Evolutionary conservation across 2,797 vertebrate species (phyloP), one percentile per base, ranked within the genome.

Genomic region (Ctenopoma multispine): DNA sequence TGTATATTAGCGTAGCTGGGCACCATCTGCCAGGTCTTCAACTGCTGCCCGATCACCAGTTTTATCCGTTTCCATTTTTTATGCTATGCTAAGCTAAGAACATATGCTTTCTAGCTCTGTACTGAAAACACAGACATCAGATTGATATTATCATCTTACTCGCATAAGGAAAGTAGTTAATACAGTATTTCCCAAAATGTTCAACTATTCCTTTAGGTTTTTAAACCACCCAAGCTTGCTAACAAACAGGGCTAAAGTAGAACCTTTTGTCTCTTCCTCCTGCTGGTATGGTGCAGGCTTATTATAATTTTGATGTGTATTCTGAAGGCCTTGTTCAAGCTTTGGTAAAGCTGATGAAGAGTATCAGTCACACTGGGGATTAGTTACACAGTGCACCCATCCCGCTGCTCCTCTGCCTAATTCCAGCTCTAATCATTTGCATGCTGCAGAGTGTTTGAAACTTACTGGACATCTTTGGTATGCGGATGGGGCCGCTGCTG

Each of bases 391-490:
- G 60, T 66, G 69, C 58, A 43, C 64, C 72, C 73, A 55, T 72
- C 53, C 71, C 68, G 23, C n/a, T 56, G 76, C 72, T 60, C 46
- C 69, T 38, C 71, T 57, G 51, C 65, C 56, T 57, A 62, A 79
- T 79, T 84, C 79, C 49, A 66, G 12, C 63, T 76, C 24, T 20
- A 63, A 46, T 82, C 53, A 82, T 79, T 54, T 76, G 44, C 51
- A 79, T 79, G 76, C 64, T 34, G 69, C 21, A 14, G 46, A 78
- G 57, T 34, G 61, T 65, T 38, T 29, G 46, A 11, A 47, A 93
- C 94, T 81, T 92, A 97, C 96, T 96, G 38, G 96, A 96, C 94
- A 96, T 93, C 90, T 94, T 96, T 89, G 96, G 96, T 89, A 98
- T 97, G 89, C 93, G 93, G 68, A 97, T 96, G 83, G 95, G 95